phyloP scores from a whole-genome alignment of 2,113 vertebrate species.

The Oxygymnocypris stewartii region DNA sequence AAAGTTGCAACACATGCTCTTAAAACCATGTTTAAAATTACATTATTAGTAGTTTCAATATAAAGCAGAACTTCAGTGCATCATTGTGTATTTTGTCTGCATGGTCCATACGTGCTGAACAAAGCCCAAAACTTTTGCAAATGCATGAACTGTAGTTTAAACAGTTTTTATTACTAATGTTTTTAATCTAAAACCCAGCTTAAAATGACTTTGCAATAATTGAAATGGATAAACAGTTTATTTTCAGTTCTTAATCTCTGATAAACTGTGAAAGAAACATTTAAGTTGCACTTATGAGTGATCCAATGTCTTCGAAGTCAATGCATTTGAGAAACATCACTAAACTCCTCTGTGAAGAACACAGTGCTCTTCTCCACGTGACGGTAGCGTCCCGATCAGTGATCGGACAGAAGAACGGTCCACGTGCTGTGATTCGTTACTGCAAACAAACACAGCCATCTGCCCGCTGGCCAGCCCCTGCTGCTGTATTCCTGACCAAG shows the following conservation, averaged over 20 bases:
- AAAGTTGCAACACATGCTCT: too few species aligned
- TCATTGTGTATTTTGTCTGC: too few species aligned
- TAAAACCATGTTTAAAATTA: too few species aligned
- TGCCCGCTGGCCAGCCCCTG: background rate
- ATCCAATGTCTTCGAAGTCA: background rate
- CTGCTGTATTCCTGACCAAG: background rate
- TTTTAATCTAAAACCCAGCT: background rate
- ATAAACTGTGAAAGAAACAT: background rate
- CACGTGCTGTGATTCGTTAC: background rate
- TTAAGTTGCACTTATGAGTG: background rate
- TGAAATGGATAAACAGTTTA: background rate
- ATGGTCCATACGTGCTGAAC: too few species aligned
- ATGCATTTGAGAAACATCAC: background rate
- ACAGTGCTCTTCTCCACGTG: too few species aligned
- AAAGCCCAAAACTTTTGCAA: too few species aligned
- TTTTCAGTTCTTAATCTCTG: too few species aligned
- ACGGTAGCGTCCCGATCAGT: background rate
- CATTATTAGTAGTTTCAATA: too few species aligned
- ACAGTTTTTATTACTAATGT: too few species aligned
- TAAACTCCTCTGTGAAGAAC: background rate
- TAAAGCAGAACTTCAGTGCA: too few species aligned
- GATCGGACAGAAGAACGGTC: background rate
- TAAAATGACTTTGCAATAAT: background rate
- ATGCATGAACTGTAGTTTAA: too few species aligned
- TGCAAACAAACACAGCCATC: conserved; percentile 11